These are phyloP conservation scores for Zeuzera pyrina DNA, from an alignment of 2,888 invertebrate species.

Conservation along the genomic window DNA sequence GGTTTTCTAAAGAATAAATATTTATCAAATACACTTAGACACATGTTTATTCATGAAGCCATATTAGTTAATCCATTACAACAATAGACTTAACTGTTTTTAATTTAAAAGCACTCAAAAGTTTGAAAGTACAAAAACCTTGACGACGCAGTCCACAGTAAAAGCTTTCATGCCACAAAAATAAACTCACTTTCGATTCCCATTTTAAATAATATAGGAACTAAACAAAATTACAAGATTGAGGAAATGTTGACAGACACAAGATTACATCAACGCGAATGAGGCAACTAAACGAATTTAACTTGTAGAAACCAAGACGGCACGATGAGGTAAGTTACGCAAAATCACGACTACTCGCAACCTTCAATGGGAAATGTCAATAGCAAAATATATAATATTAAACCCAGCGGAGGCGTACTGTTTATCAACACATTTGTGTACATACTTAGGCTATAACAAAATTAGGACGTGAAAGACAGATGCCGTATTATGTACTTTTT, in stretches of 20 bases:
- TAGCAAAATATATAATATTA: slow-evolving; percentile 44
- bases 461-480: too few species aligned
- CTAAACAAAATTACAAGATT: slow-evolving; percentile 14
- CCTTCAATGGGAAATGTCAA: slow-evolving; percentile 69
- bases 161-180: background rate
- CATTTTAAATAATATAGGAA: too few species aligned
- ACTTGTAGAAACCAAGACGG: slow-evolving; percentile 3
- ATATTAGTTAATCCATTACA: too few species aligned
- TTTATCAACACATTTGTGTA: slow-evolving; percentile 21
- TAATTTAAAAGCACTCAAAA: too few species aligned
- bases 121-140: too few species aligned
- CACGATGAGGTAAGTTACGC: slow-evolving; percentile 55
- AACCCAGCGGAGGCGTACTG: slow-evolving; percentile 28
- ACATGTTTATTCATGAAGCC: too few species aligned
- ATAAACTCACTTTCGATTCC: slow-evolving; percentile 28
- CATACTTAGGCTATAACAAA: too few species aligned
- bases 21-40: too few species aligned
- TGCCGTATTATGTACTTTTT: too few species aligned
- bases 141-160: background rate
- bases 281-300: slow-evolving; percentile 36
- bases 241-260: slow-evolving; percentile 14
- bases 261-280: slow-evolving; percentile 36
- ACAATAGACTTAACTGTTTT: too few species aligned
- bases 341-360: slow-evolving; percentile 56
- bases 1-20: too few species aligned